phyloP scores from a whole-genome alignment of 1,140 invertebrate species.

The Schlechtendalia chinensis region DNA sequence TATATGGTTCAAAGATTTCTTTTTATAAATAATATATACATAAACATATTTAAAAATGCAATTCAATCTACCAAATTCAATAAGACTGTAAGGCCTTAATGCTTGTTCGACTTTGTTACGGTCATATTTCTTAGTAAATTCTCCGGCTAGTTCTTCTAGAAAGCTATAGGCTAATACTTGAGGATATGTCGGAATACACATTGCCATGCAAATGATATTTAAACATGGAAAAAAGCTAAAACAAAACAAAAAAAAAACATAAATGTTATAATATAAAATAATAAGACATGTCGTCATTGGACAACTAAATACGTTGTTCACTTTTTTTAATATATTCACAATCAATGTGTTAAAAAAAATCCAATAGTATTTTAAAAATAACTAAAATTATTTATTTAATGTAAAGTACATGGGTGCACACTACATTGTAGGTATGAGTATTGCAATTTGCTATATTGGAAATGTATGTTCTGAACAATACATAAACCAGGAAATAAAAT shows the following conservation, averaged over 20 bases:
- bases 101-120: conserved; percentile 54
- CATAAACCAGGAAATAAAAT: too few relatives aligned
- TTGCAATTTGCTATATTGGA: too few relatives aligned
- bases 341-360: too few relatives aligned
- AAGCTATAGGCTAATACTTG: conserved; percentile 58
- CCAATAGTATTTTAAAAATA: too few relatives aligned
- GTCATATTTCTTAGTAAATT: conserved; percentile 57
- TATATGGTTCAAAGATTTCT: background rate
- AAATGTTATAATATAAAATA: background rate
- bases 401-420: too few relatives aligned
- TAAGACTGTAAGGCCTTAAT: conserved; percentile 57
- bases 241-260: background rate
- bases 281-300: too few relatives aligned
- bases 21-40: too few relatives aligned
- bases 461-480: too few relatives aligned
- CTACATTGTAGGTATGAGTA: too few relatives aligned
- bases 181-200: conserved; percentile 57
- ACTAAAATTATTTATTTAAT: too few relatives aligned
- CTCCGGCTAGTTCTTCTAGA: conserved; percentile 58
- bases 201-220: conserved; percentile 56
- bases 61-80: conserved; percentile 58
- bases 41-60: background rate
- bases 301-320: too few relatives aligned
- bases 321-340: too few relatives aligned
- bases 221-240: conserved; percentile 57